Percentiles rank a stretch among this genome's conserved stretches.
phyloP scores from a whole-genome alignment of 2,113 vertebrate species.

The Ptilorrhoa leucosticta region DNA sequence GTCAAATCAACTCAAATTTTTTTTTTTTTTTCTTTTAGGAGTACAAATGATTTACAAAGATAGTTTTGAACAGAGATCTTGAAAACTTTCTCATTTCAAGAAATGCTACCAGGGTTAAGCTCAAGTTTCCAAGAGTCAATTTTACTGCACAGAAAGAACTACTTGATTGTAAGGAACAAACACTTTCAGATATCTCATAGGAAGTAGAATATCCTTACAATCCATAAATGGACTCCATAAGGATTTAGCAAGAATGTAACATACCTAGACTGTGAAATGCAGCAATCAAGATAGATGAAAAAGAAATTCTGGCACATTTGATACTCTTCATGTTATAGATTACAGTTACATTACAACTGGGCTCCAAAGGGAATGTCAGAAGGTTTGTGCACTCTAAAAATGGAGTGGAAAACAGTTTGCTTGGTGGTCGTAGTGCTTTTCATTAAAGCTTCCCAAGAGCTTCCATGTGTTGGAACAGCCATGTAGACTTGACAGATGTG shows the following conservation, averaged over 20 bases:
- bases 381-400: neutral
- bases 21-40: neutral
- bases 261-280: neutral
- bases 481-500: neutral
- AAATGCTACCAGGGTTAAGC: neutral
- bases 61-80: neutral
- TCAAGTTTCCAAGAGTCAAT: neutral
- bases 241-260: neutral
- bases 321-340: neutral
- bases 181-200: neutral
- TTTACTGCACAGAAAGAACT: neutral
- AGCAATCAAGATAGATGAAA: neutral
- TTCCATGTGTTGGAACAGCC: neutral
- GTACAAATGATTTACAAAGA: neutral
- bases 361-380: neutral
- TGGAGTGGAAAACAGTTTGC: neutral
- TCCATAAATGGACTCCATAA: accelerated
- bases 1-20: neutral
- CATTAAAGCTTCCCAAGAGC: neutral
- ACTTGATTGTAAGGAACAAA: neutral
- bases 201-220: neutral
- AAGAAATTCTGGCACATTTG: neutral
- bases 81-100: neutral
- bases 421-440: neutral
- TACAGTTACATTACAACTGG: neutral